A percentile compares a stretch with the other conserved stretches of the same genome.
phyloP scores from a whole-genome alignment of 1,140 invertebrate species.

The Pogonomyrmex californicus region DNA sequence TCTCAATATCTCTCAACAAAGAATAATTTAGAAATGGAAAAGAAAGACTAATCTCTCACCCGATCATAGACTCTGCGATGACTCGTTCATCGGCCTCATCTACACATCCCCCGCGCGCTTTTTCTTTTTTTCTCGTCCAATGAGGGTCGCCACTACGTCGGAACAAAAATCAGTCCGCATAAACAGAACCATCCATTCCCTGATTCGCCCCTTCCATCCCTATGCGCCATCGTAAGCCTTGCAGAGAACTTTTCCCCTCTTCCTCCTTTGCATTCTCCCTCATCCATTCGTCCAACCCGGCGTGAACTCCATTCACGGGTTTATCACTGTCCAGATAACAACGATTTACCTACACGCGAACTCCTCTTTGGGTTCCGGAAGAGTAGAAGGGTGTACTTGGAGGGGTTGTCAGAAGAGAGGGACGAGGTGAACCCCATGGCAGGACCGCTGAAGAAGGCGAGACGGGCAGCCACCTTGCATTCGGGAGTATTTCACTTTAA shows the following conservation, averaged over 20 bases:
- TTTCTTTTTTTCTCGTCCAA: slow-evolving; percentile 35
- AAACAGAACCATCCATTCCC: slow-evolving; percentile 78
- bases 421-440: slow-evolving; percentile 58
- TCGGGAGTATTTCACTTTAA: slow-evolving; percentile 87
- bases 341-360: slow-evolving; percentile 86
- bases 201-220: slow-evolving; percentile 31
- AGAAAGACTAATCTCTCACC: slow-evolving; percentile 7
- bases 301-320: slow-evolving; percentile 86
- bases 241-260: slow-evolving; percentile 54
- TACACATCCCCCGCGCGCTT: neutral
- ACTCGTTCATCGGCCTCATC: slow-evolving; percentile 19
- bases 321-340: slow-evolving; percentile 88
- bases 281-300: slow-evolving; percentile 78
- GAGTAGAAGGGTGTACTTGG: slow-evolving; percentile 56
- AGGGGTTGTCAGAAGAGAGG: slow-evolving; percentile 32
- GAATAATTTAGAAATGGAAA: slow-evolving; percentile 2
- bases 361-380: slow-evolving; percentile 54
- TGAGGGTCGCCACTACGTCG: slow-evolving; percentile 25
- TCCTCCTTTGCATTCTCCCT: slow-evolving; percentile 79
- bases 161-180: slow-evolving; percentile 72
- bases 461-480: slow-evolving; percentile 85
- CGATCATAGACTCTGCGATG: neutral
- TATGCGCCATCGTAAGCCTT: slow-evolving; percentile 54
- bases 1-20: neutral
- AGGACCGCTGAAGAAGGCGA: slow-evolving; percentile 62